Base-by-base conservation (phyloP, 2,113 vertebrate species). In the Drymodes brunneopygia region DNA sequence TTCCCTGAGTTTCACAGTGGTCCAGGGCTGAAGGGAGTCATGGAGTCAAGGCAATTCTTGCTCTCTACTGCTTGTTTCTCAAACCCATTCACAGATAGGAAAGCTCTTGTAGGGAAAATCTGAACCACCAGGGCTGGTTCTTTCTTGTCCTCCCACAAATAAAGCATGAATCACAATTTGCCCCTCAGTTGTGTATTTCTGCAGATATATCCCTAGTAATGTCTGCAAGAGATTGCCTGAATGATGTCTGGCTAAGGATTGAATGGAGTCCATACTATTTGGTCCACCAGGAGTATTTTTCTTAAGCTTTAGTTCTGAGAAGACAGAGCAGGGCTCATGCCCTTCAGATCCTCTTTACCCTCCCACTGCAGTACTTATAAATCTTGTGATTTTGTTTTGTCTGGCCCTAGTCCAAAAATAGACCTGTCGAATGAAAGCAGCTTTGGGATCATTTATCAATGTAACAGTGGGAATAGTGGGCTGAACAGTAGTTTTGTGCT, bases 381-480 rank as follows among this genome's bases (percentile, higher is more conserved):
- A 98, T 98, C 98, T 98, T 96, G 45, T 86, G 94, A 95, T 98
- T 96, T 88, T 98, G 97, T 98, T 98, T 98, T 98, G 93, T 90
- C 98, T 98, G 98, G 97, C 97, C 81, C 79, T 92, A 91, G 94
- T 98, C 98, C 98, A 98, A 95, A 97, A 97, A 92, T 93, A 96
- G 96, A 95, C 96, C 97, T 97, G 83, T 74, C 24, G 96, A 97
- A 97, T 97, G 97, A 96, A 97, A 95, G 81, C 92, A 96, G 88
- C 96, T 91, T 97, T 95, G 97, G 97, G 97, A 96, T 98, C 97
- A 98, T 99, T 98, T 97, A 98, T 98, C 98, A 98, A 96, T 97
- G 97, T 91, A 98, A 97, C 93, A 93, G 97, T 98, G 97, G 95
- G 97, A 98, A 98, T 96, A 84, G 94, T 71, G 92, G 91, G 87